Evolutionary conservation across 2,113 vertebrate species (phyloP), one percentile per base, ranked within the genome.

Genomic region (Pedetes capensis): DNA sequence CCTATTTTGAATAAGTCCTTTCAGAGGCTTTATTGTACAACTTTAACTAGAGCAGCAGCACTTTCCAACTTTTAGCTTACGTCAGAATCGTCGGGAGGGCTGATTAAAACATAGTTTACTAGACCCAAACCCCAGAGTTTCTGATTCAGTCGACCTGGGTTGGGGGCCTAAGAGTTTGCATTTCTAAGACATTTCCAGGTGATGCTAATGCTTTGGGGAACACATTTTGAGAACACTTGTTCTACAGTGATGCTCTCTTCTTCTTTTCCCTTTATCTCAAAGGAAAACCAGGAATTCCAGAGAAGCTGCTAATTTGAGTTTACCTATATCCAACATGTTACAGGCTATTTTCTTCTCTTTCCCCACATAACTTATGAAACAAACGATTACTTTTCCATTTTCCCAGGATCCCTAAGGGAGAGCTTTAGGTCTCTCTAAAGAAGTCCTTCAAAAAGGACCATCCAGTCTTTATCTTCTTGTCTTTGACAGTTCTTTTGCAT

Each of bases 401-500:
- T 66, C 32, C 94, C 79, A 71, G 94, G 53, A 82, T 93, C 49
- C 66, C 92, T 53, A 74, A 75, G 37, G 66, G 94, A 57, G 44
- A 47, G 2, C 44, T 57, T 51, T 89, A 63, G 69, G 5, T 29
- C 44, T 78, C 78, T 49, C 85, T 32, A 16, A 91, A n/a, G 85
- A 95, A n/a, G n/a, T n/a, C 71, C 20, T 78, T 83, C 39, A 71
- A 55, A 72, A 94, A 1, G 22, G 95, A 87, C 59, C 27, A 55
- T 81, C 91, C 57, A 87, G 82, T 59, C 82, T 95, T 78, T 93
- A 81, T 92, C 59, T 79, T 94, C 84, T 85, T 94, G 86, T 91
- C 97, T 97, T 64, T 42, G 49, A 96, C 75, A 22, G 20, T 97
- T 97, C 93, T 94, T 92, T 93, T 75, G 59, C 87, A 95, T 61